Conservation (phyloP, 2,113 vertebrate genomes). For the Oryzias javanicus region DNA sequence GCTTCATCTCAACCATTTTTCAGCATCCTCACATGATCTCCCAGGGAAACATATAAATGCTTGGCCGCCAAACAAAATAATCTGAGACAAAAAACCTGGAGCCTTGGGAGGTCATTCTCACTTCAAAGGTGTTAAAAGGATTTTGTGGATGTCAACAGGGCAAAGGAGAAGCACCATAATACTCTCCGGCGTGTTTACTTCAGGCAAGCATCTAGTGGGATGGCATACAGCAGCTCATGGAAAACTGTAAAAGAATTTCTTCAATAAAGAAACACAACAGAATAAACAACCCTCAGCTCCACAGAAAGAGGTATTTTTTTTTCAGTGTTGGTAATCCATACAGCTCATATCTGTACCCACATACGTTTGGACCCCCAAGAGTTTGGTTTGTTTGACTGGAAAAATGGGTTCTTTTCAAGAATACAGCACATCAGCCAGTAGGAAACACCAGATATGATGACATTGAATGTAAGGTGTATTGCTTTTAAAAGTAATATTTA, state of each 20-base stretch:
- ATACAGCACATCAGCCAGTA: too few species aligned
- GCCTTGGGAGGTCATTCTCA: conserved; percentile 61
- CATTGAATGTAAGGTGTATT: too few species aligned
- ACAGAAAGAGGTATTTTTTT: too few species aligned
- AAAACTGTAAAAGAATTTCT: conserved; percentile 26
- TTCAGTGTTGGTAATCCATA: too few species aligned
- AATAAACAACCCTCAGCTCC: too few species aligned
- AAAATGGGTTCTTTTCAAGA: too few species aligned
- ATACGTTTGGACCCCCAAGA: too few species aligned
- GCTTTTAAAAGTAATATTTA: too few species aligned
- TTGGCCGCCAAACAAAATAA: conserved; percentile 42
- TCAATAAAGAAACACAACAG: conserved; percentile 28
- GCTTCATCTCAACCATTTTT: conserved; percentile 34
- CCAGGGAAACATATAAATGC: conserved; percentile 42
- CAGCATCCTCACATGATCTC: conserved; percentile 35
- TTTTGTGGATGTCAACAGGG: conserved; percentile 64
- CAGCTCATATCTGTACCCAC: too few species aligned
- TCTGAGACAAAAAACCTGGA: conserved; percentile 38
- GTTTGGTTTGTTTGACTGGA: too few species aligned
- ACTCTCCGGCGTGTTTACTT: conserved; percentile 69
- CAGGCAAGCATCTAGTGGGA: conserved; percentile 58
- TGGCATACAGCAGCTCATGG: conserved; percentile 52
- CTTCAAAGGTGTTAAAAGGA: conserved; percentile 70
- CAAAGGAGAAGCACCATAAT: conserved; percentile 66
- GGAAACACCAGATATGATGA: too few species aligned